Base-by-base conservation (phyloP, 2,797 vertebrate genomes). In the Trematomus bernacchii region DNA sequence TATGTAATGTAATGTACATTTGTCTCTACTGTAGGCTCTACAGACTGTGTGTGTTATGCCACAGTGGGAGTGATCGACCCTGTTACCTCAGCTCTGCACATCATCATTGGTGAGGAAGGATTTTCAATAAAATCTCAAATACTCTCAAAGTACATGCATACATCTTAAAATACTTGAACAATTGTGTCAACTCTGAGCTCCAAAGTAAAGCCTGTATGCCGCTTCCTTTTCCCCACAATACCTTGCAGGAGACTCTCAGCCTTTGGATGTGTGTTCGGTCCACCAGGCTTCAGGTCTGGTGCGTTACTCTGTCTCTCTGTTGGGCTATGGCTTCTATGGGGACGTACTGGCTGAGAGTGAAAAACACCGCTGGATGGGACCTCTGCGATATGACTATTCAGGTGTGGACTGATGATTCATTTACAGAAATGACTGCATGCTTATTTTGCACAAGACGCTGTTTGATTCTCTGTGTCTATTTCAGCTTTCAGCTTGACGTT, bases 271-370 rank as follows among this genome's bases (percentile, higher is more conserved):
- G 55, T 95, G 96, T 79, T 95, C 95, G 47, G 95, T 96, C 52
- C 93, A 96, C 78, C 92, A 96, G 23, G 70, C 83, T 0, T 90
- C 87, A 11, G 65, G 89, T 51, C 86, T 91, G 51, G 86, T 95
- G 59, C 93, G 87, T 33, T 97, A 96, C 81, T 96, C 95, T 0
- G 96, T 96, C 55, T 96, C 96, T 16, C 87, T 97, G 71, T 54
- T 96, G 85, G 96, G 96, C 21, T 97, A 97, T 13, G 96, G 96
- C 60, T 97, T 97, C 84, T 96, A 96, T 43, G 96, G 96, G 0
- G 96, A 97, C 9, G 94, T 96, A 6, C 84, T 96, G 73, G 92
- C 85, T 18, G 93, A 94, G 85, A 96, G 95, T 16, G 96, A 97
- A 86, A 94, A 92, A 57, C 92, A 95, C 33, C 95, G 96, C 59